Evolutionary conservation across 2,797 vertebrate species (phyloP).

Genomic region (Coluber constrictor): DNA sequence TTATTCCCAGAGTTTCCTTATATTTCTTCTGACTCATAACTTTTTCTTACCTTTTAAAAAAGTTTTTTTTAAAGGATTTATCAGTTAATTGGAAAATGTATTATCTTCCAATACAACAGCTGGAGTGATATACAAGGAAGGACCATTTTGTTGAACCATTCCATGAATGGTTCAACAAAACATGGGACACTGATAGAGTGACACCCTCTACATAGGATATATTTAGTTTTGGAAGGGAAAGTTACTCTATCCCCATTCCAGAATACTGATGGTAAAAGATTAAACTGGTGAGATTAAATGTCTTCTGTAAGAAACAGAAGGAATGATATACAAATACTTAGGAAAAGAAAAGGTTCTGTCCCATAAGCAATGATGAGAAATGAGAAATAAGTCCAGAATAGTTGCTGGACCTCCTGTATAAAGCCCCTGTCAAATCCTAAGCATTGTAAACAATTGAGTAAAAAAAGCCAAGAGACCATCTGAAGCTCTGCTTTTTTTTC

Average conservation of each 20-base stretch:
- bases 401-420: neutral
- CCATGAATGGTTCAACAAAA: neutral
- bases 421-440: neutral
- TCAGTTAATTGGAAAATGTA: neutral
- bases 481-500: neutral
- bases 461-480: neutral
- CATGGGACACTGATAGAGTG: neutral
- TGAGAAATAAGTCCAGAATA: neutral
- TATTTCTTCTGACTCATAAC: no score
- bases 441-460: neutral
- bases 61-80: neutral
- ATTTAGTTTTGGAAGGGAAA: neutral
- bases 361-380: neutral
- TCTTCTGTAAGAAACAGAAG: neutral
- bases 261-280: neutral
- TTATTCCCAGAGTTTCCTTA: neutral
- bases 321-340: neutral
- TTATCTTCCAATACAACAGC: neutral
- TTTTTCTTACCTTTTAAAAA: no score
- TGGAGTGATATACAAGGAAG: no score
- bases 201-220: neutral
- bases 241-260: neutral
- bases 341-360: neutral
- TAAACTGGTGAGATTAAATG: neutral
- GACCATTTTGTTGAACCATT: no score